Conservation (phyloP, 2,797 vertebrate genomes). For the Myotis myotis region DNA sequence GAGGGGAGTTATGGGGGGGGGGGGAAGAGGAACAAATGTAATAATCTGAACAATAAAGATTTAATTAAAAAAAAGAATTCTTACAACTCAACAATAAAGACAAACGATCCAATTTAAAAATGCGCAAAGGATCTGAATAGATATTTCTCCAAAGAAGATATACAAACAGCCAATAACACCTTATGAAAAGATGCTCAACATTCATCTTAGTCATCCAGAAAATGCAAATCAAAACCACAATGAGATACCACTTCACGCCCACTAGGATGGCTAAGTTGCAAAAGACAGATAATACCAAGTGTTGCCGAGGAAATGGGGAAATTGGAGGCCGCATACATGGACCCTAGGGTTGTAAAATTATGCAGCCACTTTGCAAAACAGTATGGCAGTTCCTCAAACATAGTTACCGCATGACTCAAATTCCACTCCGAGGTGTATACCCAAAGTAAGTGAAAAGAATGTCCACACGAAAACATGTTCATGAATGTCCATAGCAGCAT, state of each 20-base stretch:
- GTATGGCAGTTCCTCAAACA: neutral
- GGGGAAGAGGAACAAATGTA: too few species aligned
- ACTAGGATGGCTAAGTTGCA: neutral
- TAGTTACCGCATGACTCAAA: neutral
- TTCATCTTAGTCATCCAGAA: neutral
- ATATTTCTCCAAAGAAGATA: neutral
- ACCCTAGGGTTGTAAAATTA: neutral
- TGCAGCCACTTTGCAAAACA: neutral
- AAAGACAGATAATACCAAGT: neutral
- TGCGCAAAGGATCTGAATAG: neutral
- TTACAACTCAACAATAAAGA: neutral
- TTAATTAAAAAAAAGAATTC: too few species aligned
- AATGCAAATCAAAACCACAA: neutral
- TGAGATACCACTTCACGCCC: neutral
- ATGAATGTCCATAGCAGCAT: neutral
- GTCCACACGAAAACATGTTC: neutral
- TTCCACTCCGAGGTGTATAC: neutral
- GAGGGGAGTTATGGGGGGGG: too few species aligned
- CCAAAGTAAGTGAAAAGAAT: neutral
- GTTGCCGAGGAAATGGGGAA: neutral
- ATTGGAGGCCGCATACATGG: fast-evolving
- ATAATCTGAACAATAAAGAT: too few species aligned
- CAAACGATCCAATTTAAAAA: neutral
- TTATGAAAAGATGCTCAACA: neutral
- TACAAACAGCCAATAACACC: neutral